Percentiles rank a stretch among this genome's conserved stretches.
Conservation (phyloP, 2,797 vertebrate genomes). For the Dromococcyx pavoninus region DNA sequence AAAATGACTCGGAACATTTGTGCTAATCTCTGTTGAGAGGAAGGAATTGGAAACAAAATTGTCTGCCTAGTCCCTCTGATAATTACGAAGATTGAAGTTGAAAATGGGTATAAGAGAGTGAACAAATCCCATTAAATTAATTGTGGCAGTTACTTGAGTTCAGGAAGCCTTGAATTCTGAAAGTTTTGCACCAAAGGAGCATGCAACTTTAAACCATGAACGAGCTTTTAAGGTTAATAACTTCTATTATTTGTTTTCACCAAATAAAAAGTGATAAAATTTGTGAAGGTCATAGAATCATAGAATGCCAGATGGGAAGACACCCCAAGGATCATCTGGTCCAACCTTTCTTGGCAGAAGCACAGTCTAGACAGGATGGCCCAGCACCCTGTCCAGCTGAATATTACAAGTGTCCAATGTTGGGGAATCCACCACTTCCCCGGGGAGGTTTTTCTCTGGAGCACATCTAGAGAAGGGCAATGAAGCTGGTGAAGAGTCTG, state of each 20-base stretch:
- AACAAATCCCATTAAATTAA: neutral
- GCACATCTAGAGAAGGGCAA: too few species aligned
- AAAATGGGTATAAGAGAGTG: neutral
- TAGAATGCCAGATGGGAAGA: too few species aligned
- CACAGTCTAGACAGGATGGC: too few species aligned
- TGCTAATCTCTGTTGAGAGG: neutral
- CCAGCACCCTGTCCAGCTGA: too few species aligned
- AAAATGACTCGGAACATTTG: neutral
- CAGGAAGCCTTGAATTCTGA: neutral
- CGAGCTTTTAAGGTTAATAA: neutral
- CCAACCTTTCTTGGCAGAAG: too few species aligned
- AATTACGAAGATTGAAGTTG: neutral
- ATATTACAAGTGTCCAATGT: too few species aligned
- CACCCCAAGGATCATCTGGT: too few species aligned
- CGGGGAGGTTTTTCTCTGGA: too few species aligned
- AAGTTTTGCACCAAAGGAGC: neutral
- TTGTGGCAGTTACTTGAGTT: neutral
- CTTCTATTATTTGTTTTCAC: neutral
- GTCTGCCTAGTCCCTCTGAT: neutral
- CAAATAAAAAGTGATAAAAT: neutral
- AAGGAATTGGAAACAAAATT: neutral
- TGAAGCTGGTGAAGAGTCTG: too few species aligned
- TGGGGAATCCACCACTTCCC: too few species aligned
- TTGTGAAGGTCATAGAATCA: neutral
- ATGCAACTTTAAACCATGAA: neutral